Evolutionary conservation across 2,797 vertebrate species (phyloP).

Genomic region (Pelochelys cantorii): DNA sequence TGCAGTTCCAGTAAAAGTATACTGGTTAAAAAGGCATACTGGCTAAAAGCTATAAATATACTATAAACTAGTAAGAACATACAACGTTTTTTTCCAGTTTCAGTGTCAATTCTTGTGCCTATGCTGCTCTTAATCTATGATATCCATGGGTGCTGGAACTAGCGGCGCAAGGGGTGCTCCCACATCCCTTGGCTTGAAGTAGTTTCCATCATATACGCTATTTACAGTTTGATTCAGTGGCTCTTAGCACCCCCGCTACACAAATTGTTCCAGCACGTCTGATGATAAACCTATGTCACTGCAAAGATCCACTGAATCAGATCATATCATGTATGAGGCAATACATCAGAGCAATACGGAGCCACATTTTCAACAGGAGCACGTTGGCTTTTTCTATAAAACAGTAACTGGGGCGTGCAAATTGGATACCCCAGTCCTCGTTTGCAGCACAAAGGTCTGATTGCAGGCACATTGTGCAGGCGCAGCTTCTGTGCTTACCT

Average conservation of each 20-base stretch:
- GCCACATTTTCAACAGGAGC: neutral
- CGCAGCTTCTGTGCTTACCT: neutral
- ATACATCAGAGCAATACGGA: neutral
- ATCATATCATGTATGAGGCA: neutral
- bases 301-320: neutral
- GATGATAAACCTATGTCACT: neutral
- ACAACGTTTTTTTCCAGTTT: neutral
- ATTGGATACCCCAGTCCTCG: neutral
- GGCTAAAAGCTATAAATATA: constrained; percentile 17
- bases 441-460: neutral
- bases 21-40: neutral
- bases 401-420: fast-evolving
- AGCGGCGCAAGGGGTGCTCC: fast-evolving
- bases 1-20: neutral
- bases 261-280: too few species aligned
- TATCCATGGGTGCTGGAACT: neutral
- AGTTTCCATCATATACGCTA: too few species aligned
- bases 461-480: fast-evolving
- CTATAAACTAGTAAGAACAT: constrained; percentile 37
- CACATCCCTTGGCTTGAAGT: too few species aligned
- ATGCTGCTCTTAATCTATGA: neutral
- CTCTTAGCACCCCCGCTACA: too few species aligned
- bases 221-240: too few species aligned
- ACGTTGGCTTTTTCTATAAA: fast-evolving
- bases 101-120: neutral